These are phyloP conservation scores for Marmota flaviventris DNA, from an alignment of 2,113 vertebrate genomes.

Conservation along the genomic window DNA sequence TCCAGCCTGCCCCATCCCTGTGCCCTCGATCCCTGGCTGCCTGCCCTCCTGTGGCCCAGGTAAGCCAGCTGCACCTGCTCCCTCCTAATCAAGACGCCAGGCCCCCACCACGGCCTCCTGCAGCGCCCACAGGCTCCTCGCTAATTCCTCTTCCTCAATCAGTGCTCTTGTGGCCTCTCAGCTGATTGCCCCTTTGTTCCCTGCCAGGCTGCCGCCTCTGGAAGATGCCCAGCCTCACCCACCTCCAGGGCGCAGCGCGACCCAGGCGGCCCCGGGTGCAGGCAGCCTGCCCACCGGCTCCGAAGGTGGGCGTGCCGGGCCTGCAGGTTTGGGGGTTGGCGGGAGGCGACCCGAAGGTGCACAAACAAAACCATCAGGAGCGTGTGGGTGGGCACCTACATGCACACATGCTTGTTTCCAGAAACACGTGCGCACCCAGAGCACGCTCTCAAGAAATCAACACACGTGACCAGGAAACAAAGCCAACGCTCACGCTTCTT, in stretches of 20 bases:
- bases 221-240: neutral
- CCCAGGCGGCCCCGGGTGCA: neutral
- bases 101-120: neutral
- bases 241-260: neutral
- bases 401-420: neutral
- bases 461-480: neutral
- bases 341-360: neutral
- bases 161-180: constrained; percentile 79
- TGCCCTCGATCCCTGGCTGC: neutral
- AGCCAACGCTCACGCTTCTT: neutral
- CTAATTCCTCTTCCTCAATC: constrained; percentile 88
- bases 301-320: neutral
- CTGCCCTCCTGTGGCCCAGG: constrained; percentile 56
- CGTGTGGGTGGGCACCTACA: neutral
- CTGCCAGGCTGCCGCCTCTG: constrained; percentile 62
- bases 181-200: constrained; percentile 87
- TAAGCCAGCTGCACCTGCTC: constrained; percentile 79
- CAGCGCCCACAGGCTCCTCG: constrained; percentile 45
- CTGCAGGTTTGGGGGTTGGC: neutral
- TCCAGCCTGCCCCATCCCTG: neutral
- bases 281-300: neutral
- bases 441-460: neutral
- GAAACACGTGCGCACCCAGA: neutral
- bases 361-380: neutral
- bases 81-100: constrained; percentile 84